Conservation (phyloP, 2,113 vertebrate genomes). For the Shinisaurus crocodilurus region DNA sequence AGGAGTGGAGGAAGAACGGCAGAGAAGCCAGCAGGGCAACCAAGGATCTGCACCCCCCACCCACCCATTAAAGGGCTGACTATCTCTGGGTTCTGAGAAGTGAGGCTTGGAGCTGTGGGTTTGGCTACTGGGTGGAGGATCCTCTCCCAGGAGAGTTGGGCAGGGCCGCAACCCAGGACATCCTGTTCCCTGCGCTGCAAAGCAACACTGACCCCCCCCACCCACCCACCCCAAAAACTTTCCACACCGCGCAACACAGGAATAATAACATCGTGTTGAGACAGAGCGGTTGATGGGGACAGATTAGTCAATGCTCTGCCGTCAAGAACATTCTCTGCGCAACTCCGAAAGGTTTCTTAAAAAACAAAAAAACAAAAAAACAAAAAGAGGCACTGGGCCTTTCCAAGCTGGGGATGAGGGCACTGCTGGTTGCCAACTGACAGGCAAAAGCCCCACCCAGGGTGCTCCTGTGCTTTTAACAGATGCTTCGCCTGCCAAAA, state of each 20-base stretch:
- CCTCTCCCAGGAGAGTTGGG: background rate
- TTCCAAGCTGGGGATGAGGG: background rate
- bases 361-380: no score
- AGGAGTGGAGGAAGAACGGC: no score
- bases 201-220: background rate
- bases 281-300: background rate
- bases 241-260: background rate
- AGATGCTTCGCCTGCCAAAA: background rate
- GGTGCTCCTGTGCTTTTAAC: background rate
- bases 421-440: background rate
- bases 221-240: background rate
- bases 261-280: background rate
- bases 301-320: background rate
- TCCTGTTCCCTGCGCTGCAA: background rate
- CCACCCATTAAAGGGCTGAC: background rate
- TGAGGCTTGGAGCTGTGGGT: background rate
- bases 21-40: no score
- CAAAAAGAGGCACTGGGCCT: background rate
- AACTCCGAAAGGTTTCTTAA: background rate
- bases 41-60: no score
- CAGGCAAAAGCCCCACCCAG: no score
- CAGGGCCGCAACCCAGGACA: background rate
- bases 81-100: background rate
- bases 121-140: background rate
- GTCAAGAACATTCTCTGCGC: background rate